Percentiles rank a stretch among this genome's conserved stretches.
phyloP scores from a whole-genome alignment of 2,797 vertebrate genomes.

The Lophius americanus region DNA sequence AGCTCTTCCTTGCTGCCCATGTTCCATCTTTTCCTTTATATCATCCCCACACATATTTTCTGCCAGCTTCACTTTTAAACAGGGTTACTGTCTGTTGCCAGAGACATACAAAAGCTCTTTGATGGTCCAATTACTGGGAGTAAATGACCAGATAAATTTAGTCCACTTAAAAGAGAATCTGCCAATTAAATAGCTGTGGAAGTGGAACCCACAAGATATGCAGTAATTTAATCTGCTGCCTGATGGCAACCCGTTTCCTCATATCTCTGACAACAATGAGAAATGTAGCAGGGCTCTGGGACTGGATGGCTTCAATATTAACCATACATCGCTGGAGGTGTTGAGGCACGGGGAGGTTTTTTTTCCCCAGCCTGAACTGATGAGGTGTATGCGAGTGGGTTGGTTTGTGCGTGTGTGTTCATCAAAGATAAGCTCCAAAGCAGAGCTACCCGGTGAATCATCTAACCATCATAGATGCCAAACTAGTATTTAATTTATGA shows the following conservation, averaged over 20 bases:
- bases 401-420: constrained; percentile 19
- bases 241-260: constrained; percentile 49
- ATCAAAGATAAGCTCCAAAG: constrained; percentile 34
- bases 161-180: constrained; percentile 70
- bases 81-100: constrained; percentile 53
- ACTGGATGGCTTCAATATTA: constrained; percentile 28
- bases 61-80: constrained; percentile 36
- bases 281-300: constrained; percentile 30
- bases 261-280: constrained; percentile 42
- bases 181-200: constrained; percentile 72
- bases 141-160: constrained; percentile 74
- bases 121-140: constrained; percentile 70
- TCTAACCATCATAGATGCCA: constrained; percentile 48
- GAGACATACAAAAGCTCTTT: constrained; percentile 63
- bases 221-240: constrained; percentile 62
- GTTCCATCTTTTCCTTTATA: constrained; percentile 32
- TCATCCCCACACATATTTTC: constrained; percentile 25
- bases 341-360: constrained; percentile 28
- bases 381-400: constrained; percentile 4
- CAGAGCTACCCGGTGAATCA: constrained; percentile 47
- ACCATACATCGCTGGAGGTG: constrained; percentile 19
- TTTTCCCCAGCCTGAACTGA: constrained; percentile 34
- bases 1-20: constrained; percentile 45
- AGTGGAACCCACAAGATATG: constrained; percentile 59
- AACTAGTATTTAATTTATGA: constrained; percentile 58